Percentiles rank a stretch among this genome's conserved stretches.
These are phyloP conservation scores for Pogonocherus hispidulus DNA, from an alignment of 2,888 invertebrate species.

Conservation along the genomic window DNA sequence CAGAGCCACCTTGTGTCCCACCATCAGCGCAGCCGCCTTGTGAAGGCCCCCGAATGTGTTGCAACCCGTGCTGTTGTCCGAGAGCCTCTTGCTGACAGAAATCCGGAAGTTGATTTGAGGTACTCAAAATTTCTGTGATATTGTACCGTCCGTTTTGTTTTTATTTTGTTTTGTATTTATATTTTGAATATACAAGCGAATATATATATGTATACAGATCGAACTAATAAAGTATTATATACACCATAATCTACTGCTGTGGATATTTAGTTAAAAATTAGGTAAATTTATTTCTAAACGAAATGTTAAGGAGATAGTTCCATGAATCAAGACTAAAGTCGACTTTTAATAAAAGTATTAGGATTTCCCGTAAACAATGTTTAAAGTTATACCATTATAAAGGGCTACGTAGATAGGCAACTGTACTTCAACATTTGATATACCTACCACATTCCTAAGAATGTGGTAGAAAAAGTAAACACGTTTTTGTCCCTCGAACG, in stretches of 20 bases:
- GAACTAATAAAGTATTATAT: not conserved
- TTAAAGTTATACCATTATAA: no score
- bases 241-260: not conserved
- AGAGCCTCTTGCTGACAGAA: slow-evolving; percentile 62
- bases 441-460: no score
- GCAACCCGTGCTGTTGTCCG: slow-evolving; percentile 65
- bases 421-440: no score
- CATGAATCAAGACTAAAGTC: no score
- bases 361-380: no score
- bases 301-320: no score
- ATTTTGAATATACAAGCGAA: not conserved
- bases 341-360: no score
- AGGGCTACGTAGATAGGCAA: no score
- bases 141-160: not conserved
- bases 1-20: slow-evolving; percentile 54
- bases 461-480: no score
- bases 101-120: not conserved
- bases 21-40: slow-evolving; percentile 38
- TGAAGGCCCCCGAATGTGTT: slow-evolving; percentile 55
- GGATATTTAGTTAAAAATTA: no score
- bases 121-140: slow-evolving; percentile 9
- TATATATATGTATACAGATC: not conserved
- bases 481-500: no score
- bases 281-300: no score
- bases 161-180: not conserved